Conservation (phyloP, 2,797 vertebrate species). For the Pogonophryne albipinna region DNA sequence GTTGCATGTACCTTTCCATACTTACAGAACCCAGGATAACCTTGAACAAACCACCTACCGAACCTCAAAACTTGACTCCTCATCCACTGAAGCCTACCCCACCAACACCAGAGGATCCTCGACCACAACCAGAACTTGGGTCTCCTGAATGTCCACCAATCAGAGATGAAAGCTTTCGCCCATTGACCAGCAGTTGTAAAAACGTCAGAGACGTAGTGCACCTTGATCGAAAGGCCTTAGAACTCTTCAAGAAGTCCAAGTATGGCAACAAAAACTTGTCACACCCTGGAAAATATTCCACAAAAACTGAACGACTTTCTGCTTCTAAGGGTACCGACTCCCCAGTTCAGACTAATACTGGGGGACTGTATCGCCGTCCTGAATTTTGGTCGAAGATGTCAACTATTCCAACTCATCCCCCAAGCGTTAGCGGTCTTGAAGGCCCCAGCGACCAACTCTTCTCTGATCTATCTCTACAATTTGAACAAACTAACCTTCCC, state of each 20-base stretch:
- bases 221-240: not conserved
- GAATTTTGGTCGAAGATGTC: not conserved
- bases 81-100: not conserved
- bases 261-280: not conserved
- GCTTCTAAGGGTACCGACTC: not conserved
- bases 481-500: not conserved
- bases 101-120: not conserved
- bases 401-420: not conserved
- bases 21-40: constrained; percentile 1
- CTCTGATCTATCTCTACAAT: not conserved
- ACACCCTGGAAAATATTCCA: not conserved
- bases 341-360: not conserved
- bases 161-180: not conserved
- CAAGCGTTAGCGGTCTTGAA: not conserved
- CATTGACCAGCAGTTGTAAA: not conserved
- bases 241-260: constrained; percentile 36
- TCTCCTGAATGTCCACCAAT: not conserved
- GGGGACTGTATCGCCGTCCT: not conserved
- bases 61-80: not conserved
- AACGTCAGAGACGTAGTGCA: not conserved
- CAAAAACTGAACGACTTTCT: not conserved
- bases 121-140: not conserved
- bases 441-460: not conserved
- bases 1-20: not conserved
- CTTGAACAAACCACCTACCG: fast-evolving